Evolutionary conservation across 2,797 vertebrate species (phyloP).

Genomic region (Hoplostethus atlanticus): DNA sequence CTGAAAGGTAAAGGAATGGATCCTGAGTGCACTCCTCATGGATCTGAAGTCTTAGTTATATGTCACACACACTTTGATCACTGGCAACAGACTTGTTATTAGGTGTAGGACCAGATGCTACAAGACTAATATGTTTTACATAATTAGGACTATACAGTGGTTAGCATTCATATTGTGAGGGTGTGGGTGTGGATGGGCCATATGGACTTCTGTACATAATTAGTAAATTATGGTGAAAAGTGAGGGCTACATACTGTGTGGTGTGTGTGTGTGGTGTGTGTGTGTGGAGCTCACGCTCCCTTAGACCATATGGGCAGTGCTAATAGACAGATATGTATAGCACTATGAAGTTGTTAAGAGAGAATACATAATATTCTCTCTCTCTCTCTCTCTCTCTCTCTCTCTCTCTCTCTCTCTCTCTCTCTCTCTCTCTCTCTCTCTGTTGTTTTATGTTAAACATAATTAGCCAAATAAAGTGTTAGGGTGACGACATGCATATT

Average conservation of each 20-base stretch:
- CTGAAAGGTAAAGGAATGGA: constrained; percentile 15
- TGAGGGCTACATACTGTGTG: background rate
- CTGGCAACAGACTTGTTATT: constrained; percentile 21
- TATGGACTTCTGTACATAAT: constrained; percentile 45
- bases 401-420: too few relatives aligned
- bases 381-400: too few relatives aligned
- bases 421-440: background rate
- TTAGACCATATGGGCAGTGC: constrained; percentile 21
- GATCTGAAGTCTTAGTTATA: constrained; percentile 35
- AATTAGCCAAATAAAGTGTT: background rate
- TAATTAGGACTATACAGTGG: constrained; percentile 46
- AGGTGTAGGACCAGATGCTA: constrained; percentile 47
- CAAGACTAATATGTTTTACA: constrained; percentile 45
- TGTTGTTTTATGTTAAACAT: background rate
- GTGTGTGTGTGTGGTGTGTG: constrained; percentile 1
- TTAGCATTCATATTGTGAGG: constrained; percentile 8
- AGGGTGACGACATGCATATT: constrained; percentile 2
- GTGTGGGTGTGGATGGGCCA: constrained; percentile 31
- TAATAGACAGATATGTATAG: constrained; percentile 23
- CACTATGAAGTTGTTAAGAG: background rate
- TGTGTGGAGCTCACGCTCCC: background rate
- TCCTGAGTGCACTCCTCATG: constrained; percentile 23
- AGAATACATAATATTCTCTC: too few relatives aligned
- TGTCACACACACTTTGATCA: constrained; percentile 41
- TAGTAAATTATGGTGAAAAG: constrained; percentile 43